Conservation (phyloP, 2,113 vertebrate species). For the Pachycephala philippinensis region DNA sequence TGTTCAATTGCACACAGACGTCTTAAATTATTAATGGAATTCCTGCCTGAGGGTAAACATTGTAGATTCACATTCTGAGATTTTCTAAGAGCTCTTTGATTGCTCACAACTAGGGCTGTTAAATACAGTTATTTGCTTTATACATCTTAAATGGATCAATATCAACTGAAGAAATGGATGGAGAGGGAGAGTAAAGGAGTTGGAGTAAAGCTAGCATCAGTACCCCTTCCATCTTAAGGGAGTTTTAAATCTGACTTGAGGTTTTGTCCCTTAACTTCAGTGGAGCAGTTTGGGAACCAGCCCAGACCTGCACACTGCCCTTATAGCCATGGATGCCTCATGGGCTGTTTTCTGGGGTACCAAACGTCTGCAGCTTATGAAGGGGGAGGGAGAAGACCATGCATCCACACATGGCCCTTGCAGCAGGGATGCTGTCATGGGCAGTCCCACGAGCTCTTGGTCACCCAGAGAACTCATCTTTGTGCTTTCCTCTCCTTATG, state of each 20-base stretch:
- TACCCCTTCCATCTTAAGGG: neutral
- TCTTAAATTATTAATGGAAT: conserved; percentile 42
- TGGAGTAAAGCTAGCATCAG: neutral
- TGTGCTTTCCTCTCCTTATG: neutral
- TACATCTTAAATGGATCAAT: conserved; percentile 21
- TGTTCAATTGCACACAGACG: conserved; percentile 12
- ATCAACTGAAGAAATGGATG: neutral
- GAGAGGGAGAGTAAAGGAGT: neutral
- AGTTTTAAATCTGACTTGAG: neutral
- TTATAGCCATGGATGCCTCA: neutral
- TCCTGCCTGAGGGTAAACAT: conserved; percentile 15
- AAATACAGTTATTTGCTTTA: conserved; percentile 54
- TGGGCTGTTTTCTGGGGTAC: fast-evolving
- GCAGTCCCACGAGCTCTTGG: fast-evolving
- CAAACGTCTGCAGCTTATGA: neutral
- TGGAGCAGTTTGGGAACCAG: neutral
- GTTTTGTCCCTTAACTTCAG: neutral
- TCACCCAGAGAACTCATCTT: neutral
- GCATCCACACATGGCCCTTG: fast-evolving
- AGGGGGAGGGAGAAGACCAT: neutral
- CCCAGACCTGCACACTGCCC: neutral
- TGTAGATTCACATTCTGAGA: conserved; percentile 15
- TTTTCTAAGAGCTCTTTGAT: conserved; percentile 30
- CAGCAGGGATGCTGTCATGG: neutral
- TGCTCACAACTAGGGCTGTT: conserved; percentile 21